Evolutionary conservation across 1,140 invertebrate genomes (phyloP).

Genomic region (Sinonovacula constricta): DNA sequence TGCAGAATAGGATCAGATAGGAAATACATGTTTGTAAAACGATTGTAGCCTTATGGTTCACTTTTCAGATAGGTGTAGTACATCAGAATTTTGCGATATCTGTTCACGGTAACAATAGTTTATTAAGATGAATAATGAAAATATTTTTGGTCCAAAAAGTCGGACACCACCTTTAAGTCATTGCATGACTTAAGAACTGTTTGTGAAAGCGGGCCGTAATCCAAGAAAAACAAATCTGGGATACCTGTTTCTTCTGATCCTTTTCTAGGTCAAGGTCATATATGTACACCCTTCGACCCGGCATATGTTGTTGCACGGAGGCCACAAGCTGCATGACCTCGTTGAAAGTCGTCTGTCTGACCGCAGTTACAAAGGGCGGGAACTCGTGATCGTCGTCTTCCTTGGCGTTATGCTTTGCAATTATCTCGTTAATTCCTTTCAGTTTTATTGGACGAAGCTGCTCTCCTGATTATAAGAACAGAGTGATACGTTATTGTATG

Average conservation of each 20-base stretch:
- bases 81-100: too few species aligned
- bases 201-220: too few species aligned
- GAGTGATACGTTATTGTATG: background rate
- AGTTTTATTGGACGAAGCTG: slow-evolving; percentile 21
- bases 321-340: slow-evolving; percentile 36
- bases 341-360: slow-evolving; percentile 27
- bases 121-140: too few species aligned
- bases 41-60: too few species aligned
- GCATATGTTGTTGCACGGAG: slow-evolving; percentile 30
- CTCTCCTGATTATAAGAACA: slow-evolving; percentile 18
- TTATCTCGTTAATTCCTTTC: slow-evolving; percentile 1
- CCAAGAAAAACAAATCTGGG: too few species aligned
- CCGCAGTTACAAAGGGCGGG: slow-evolving; percentile 48
- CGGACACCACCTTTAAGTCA: too few species aligned
- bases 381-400: slow-evolving; percentile 49
- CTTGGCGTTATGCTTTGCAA: background rate
- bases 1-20: too few species aligned
- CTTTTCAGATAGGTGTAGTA: too few species aligned
- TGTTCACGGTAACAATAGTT: too few species aligned
- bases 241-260: slow-evolving; percentile 31
- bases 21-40: too few species aligned
- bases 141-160: too few species aligned
- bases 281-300: slow-evolving; percentile 31
- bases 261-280: slow-evolving; percentile 36
- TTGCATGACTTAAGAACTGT: too few species aligned